A percentile compares a stretch with the other conserved stretches of the same genome.
phyloP scores from a whole-genome alignment of 2,797 vertebrate species.

The Taeniopygia guttata region DNA sequence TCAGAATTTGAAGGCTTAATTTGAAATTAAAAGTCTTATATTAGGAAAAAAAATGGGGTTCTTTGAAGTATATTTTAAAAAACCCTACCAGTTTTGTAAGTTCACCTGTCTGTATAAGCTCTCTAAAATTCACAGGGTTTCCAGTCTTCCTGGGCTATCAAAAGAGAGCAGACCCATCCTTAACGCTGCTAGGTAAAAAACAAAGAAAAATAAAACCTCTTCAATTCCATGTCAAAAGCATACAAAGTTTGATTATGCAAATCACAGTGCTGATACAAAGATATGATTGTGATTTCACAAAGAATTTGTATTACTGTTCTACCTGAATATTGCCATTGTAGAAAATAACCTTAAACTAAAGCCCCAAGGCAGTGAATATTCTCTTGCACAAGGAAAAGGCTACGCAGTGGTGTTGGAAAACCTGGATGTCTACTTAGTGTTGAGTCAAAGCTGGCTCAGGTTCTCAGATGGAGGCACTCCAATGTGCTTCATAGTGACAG shows the following conservation, averaged over 20 bases:
- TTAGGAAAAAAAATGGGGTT: neutral
- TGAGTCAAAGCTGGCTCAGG: constrained; percentile 28
- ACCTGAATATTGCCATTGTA: neutral
- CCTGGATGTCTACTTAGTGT: neutral
- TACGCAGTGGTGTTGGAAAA: neutral
- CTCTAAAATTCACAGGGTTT: neutral
- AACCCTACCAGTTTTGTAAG: neutral
- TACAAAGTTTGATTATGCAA: neutral
- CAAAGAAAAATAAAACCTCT: neutral
- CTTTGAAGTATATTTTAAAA: neutral
- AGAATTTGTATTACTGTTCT: neutral
- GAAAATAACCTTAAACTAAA: neutral
- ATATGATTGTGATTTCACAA: neutral
- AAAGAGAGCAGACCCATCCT: neutral
- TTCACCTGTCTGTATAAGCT: neutral
- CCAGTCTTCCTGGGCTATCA: neutral
- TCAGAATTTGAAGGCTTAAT: neutral
- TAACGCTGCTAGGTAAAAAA: neutral
- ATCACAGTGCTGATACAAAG: neutral
- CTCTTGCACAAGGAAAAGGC: neutral
- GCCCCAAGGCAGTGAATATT: neutral
- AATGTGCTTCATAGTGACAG: constrained; percentile 4
- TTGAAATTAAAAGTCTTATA: neutral
- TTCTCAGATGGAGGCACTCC: neutral
- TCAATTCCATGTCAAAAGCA: neutral